A percentile compares a stretch with the other conserved stretches of the same genome.
These are phyloP conservation scores for Dendroctonus ponderosae DNA, from an alignment of 1,140 invertebrate species.

Conservation along the genomic window DNA sequence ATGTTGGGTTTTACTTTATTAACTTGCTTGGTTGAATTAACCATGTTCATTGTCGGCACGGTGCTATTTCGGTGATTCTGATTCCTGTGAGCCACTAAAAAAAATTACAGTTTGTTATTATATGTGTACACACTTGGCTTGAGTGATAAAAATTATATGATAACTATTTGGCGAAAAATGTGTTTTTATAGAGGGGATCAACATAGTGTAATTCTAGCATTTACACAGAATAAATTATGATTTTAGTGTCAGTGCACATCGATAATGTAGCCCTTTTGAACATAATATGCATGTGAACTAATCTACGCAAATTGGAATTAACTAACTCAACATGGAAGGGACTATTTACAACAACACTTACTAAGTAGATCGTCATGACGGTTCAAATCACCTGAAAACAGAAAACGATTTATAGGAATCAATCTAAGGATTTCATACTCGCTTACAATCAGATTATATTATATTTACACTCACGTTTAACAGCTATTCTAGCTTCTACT, in stretches of 20 bases:
- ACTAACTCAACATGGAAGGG: conserved; percentile 16
- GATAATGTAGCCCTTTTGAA: conserved; percentile 34
- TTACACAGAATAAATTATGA: no score
- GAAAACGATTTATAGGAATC: conserved; percentile 30
- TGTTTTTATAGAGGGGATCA: no score
- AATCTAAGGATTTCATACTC: no score
- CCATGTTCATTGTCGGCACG: conserved; percentile 61
- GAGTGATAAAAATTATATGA: no score
- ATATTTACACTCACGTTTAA: no score
- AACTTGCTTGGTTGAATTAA: conserved; percentile 74
- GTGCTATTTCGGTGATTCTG: conserved; percentile 70
- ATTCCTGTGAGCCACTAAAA: conserved; percentile 69
- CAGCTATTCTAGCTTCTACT: no score
- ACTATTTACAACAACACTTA: conserved; percentile 49
- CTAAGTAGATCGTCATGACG: conserved; percentile 60
- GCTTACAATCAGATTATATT: no score
- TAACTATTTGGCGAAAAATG: no score
- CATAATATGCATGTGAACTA: conserved; percentile 30
- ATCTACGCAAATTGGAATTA: neutral
- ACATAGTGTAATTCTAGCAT: no score
- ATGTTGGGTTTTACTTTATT: conserved; percentile 85
- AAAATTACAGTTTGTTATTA: conserved; percentile 7
- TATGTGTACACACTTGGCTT: no score
- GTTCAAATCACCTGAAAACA: conserved; percentile 61
- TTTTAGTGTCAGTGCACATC: neutral